phyloP scores from a whole-genome alignment of 2,113 vertebrate species.

The Clarias gariepinus region DNA sequence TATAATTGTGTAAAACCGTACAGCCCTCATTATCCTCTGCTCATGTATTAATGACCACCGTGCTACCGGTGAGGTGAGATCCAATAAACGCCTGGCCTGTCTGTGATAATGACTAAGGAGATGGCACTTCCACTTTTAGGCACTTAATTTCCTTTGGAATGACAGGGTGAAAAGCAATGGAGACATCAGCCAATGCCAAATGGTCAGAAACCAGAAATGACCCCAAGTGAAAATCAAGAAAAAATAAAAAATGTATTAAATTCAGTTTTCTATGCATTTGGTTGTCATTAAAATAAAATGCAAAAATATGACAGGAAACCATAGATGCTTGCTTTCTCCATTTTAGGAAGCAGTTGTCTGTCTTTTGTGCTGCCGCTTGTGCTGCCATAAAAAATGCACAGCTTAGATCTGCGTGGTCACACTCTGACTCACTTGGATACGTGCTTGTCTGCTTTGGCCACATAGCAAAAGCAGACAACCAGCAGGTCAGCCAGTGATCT shows the following conservation, averaged over 20 bases:
- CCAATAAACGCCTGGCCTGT: constrained; percentile 61
- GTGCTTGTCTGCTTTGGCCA: constrained; percentile 60
- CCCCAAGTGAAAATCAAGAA: neutral
- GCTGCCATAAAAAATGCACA: neutral
- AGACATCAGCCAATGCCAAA: neutral
- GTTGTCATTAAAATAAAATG: constrained; percentile 23
- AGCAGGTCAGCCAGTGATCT: constrained; percentile 49
- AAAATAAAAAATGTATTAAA: neutral
- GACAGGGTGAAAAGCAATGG: constrained; percentile 38
- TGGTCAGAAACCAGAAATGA: constrained; percentile 11
- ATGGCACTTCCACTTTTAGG: constrained; percentile 58
- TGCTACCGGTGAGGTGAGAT: constrained; percentile 56
- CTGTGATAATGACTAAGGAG: constrained; percentile 58
- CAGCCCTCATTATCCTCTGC: constrained; percentile 54
- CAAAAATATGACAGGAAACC: neutral
- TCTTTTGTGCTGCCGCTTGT: neutral
- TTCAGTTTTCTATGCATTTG: constrained; percentile 22
- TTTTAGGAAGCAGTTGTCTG: constrained; percentile 3
- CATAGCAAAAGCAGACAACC: constrained; percentile 61
- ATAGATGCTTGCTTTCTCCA: neutral
- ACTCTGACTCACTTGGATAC: constrained; percentile 65
- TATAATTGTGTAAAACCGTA: constrained; percentile 53
- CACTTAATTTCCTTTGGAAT: constrained; percentile 56
- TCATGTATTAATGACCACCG: constrained; percentile 56
- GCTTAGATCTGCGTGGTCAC: constrained; percentile 65